Conservation (phyloP, 2,797 vertebrate genomes). For the Poeciliopsis infans region DNA sequence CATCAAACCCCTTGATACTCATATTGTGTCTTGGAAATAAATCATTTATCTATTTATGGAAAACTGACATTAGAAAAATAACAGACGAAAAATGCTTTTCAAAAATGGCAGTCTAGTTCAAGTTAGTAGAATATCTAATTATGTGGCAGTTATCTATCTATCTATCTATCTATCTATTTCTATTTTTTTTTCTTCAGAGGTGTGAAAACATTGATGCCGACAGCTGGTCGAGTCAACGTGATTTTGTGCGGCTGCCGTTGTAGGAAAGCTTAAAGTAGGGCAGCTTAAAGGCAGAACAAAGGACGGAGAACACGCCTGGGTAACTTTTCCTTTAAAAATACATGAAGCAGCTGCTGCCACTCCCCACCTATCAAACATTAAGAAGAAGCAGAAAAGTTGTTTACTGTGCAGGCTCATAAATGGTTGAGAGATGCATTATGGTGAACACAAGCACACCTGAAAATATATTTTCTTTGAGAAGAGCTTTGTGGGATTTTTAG, state of each 20-base stretch:
- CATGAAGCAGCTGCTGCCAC: conserved; percentile 51
- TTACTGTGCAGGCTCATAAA: conserved; percentile 13
- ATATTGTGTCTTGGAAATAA: background rate
- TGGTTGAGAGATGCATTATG: conserved; percentile 7
- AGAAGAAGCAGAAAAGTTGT: conserved; percentile 40
- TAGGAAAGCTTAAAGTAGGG: conserved; percentile 61
- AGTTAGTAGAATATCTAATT: background rate
- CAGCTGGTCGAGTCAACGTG: conserved; percentile 11
- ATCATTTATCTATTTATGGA: background rate
- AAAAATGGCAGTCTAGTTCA: background rate
- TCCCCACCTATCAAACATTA: conserved; percentile 64
- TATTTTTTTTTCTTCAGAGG: conserved; percentile 14
- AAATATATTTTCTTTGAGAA: background rate
- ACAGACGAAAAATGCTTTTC: background rate
- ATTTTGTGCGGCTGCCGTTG: background rate
- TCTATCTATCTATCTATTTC: no score
- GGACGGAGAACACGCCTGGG: conserved; percentile 30
- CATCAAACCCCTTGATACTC: background rate
- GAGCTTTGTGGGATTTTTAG: background rate
- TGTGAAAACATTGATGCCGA: conserved; percentile 33
- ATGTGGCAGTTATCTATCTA: background rate
- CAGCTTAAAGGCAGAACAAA: conserved; percentile 62
- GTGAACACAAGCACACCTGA: conserved; percentile 7
- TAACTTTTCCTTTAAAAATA: conserved; percentile 63
- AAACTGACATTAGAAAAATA: background rate